These are phyloP conservation scores for Alosa alosa DNA, from an alignment of 2,113 vertebrate species.

Conservation along the genomic window DNA sequence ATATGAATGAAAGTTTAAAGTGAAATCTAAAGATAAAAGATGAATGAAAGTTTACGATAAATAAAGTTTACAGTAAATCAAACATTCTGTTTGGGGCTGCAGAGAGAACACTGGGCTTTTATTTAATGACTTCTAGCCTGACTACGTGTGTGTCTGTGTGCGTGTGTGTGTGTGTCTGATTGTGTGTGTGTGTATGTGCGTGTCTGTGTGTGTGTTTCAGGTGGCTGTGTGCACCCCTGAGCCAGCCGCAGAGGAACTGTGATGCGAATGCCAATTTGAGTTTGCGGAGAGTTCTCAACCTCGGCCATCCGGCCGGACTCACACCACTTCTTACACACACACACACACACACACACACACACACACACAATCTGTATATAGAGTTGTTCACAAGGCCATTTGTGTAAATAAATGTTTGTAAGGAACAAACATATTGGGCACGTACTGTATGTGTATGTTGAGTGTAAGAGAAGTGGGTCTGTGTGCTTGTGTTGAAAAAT, in stretches of 20 bases:
- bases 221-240: constrained; percentile 23
- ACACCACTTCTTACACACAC: constrained; percentile 56
- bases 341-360: too few species aligned
- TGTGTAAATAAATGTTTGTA: constrained; percentile 41
- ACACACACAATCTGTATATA: background rate
- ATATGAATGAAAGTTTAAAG: too few species aligned
- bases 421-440: background rate
- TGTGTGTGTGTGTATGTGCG: background rate
- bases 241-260: constrained; percentile 24
- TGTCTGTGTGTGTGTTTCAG: constrained; percentile 20
- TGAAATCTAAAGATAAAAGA: too few species aligned
- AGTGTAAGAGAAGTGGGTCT: background rate
- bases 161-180: too few species aligned
- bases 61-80: too few species aligned
- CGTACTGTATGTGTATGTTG: background rate
- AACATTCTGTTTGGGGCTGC: too few species aligned
- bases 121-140: too few species aligned
- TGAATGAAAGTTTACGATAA: too few species aligned
- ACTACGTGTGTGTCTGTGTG: background rate
- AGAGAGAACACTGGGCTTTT: too few species aligned
- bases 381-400: constrained; percentile 26
- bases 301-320: constrained; percentile 45
- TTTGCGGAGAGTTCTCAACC: background rate
- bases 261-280: constrained; percentile 34
- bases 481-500: background rate